phyloP scores from a whole-genome alignment of 2,888 invertebrate genomes.

The Apamea sordens region DNA sequence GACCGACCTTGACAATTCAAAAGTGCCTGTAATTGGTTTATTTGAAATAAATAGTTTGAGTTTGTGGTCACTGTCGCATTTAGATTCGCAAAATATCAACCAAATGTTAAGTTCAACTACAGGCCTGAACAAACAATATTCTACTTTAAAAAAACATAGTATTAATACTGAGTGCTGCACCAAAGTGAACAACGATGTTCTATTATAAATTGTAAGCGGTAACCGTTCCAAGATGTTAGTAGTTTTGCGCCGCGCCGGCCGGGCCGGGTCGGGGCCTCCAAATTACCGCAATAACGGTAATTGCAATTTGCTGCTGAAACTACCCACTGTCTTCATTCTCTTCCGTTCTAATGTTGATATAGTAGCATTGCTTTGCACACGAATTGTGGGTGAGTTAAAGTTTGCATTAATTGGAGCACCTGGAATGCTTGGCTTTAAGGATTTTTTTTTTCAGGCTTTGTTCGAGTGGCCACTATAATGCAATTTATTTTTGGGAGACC shows the following conservation, averaged over 20 bases:
- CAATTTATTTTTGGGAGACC: not conserved
- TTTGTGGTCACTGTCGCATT: not conserved
- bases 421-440: conserved; percentile 9
- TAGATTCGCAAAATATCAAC: not conserved
- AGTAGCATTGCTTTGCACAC: conserved; percentile 63
- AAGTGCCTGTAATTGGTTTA: too few species aligned
- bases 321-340: conserved; percentile 83
- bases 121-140: not conserved
- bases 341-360: conserved; percentile 81
- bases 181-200: conserved; percentile 60
- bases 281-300: conserved; percentile 88
- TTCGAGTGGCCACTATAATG: not conserved
- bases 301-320: conserved; percentile 86
- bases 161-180: conserved; percentile 24
- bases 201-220: conserved; percentile 76
- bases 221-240: conserved; percentile 71
- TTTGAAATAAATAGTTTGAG: too few species aligned
- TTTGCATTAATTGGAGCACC: conserved; percentile 36
- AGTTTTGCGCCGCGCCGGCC: conserved; percentile 56
- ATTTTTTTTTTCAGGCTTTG: not conserved
- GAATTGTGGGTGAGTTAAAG: conserved; percentile 21
- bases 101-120: not conserved
- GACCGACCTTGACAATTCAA: too few species aligned
- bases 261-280: conserved; percentile 72
- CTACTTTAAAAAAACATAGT: not conserved